Conservation (phyloP, 2,113 vertebrate genomes). For the Alethe diademata region DNA sequence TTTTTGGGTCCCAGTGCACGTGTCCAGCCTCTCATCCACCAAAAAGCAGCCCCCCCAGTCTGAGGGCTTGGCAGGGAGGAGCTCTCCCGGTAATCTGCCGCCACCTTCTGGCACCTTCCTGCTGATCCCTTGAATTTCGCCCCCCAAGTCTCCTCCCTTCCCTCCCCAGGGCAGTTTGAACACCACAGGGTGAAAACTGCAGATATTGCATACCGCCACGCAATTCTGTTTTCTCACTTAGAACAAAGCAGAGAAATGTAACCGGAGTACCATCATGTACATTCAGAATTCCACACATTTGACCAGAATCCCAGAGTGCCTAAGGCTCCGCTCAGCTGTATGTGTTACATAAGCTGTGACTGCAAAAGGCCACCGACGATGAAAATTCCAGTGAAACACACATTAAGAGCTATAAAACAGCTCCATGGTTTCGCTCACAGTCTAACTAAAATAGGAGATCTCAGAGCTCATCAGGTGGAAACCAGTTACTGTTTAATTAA, state of each 20-base stretch:
- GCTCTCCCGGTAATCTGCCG: neutral
- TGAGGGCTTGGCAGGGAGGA: neutral
- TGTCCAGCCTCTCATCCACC: neutral
- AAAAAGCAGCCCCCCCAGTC: too few relatives aligned
- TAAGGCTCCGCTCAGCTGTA: fast-evolving
- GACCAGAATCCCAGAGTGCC: neutral
- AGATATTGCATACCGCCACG: fast-evolving
- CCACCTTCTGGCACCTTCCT: neutral
- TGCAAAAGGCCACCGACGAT: neutral
- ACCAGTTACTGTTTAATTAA: neutral
- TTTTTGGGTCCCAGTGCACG: neutral
- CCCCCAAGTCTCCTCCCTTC: neutral
- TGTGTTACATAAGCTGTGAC: neutral
- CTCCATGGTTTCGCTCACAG: neutral
- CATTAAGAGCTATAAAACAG: neutral
- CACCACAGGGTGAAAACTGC: fast-evolving
- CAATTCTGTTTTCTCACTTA: neutral
- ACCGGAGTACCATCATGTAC: fast-evolving
- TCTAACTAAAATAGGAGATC: neutral
- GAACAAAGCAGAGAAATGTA: neutral
- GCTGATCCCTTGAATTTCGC: neutral
- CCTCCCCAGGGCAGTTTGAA: too few relatives aligned
- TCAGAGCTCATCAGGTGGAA: neutral
- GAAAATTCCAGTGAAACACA: neutral
- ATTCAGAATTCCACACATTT: neutral